Base-by-base conservation (phyloP, 1,140 invertebrate species). In the Temnothorax longispinosus region DNA sequence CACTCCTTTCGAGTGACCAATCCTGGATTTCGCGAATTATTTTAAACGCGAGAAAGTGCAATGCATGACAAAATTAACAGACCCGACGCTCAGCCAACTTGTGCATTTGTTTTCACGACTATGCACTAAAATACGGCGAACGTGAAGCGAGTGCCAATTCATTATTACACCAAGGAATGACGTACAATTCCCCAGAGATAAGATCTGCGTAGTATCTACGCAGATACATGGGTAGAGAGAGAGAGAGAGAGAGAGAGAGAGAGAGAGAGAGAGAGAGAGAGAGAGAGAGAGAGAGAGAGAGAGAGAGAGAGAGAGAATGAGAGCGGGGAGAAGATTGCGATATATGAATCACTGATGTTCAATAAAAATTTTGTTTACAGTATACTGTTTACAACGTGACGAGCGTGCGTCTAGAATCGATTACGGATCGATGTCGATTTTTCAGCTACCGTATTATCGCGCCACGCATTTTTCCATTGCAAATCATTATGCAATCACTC, bases 401-500 rank as follows among this genome's bases (percentile, higher is more conserved):
- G 8, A 52, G 64, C 7, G 60, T 10, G 62, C 3, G 52, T 62
- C 56, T 13, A 64, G 54, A 77, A 64, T 35, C 75, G 41, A 15
- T 54, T 41, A 52, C 62, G 15, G n/a, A 41, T 56, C n/a, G 15
- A 7, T 4, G 52, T 32, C 50, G 10, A 2, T 44, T 56, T 5
- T 35, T 35, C 41, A 56, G 35, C 65, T 44, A n/a, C 32, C 27
- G 54, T 62, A 38, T 82, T 47, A 38, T 60, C 32, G 41, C 47
- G 41, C 41, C 18, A 18, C 8, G 44, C 54, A 75, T 62, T 75
- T 84, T 74, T 82, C n/a, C 27, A 58, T 82, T 84, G 65, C n/a
- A 84, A 84, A 81, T 81, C 67, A 56, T 75, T 74, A 74, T 60
- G 13, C 32, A 84, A 84, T n/a, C n/a, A n/a, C n/a, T n/a, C n/a